Percentiles rank a stretch among this genome's conserved stretches.
Conservation (phyloP, 2,113 vertebrate species). For the Cynopterus brachyotis region DNA sequence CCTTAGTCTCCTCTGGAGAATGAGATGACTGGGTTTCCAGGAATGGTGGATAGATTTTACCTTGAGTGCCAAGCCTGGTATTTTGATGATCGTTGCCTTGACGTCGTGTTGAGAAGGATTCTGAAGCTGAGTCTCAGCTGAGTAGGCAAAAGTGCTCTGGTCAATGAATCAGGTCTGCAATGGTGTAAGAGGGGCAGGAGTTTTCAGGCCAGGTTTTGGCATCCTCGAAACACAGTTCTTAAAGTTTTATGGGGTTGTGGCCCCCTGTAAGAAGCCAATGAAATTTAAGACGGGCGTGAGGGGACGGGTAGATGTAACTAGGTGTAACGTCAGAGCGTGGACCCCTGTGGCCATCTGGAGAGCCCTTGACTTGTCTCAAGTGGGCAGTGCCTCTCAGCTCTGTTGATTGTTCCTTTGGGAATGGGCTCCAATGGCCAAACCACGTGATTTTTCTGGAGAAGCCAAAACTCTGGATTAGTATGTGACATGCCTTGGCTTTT, state of each 20-base stretch:
- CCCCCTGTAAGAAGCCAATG: background rate
- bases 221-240: background rate
- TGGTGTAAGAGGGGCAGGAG: background rate
- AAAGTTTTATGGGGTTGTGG: background rate
- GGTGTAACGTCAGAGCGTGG: accelerated
- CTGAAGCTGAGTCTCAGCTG: background rate
- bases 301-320: background rate
- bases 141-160: background rate
- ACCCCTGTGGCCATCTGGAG: background rate
- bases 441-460: background rate
- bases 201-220: background rate
- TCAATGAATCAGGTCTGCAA: background rate
- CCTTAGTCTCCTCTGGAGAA: background rate
- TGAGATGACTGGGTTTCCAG: background rate
- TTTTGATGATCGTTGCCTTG: background rate
- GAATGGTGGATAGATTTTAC: background rate
- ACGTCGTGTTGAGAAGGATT: background rate
- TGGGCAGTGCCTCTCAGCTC: background rate
- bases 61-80: background rate
- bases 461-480: background rate
- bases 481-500: background rate
- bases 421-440: background rate
- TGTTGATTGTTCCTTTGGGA: background rate
- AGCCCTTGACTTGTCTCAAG: background rate
- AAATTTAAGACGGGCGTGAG: background rate